Conservation (phyloP, 2,113 vertebrate species). For the Lophius piscatorius region DNA sequence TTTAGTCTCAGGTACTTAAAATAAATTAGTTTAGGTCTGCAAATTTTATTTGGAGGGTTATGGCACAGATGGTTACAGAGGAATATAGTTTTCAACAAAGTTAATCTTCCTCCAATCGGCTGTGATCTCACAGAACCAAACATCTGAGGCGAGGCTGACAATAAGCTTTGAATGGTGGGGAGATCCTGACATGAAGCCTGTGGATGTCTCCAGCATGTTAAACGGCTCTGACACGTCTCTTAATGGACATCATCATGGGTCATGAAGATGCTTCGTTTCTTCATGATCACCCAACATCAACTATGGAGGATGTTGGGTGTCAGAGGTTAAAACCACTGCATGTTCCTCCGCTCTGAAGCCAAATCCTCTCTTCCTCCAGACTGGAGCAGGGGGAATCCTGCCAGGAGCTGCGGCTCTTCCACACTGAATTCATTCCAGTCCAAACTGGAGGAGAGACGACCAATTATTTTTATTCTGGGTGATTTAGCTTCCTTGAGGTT, state of each 20-base stretch:
- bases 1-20: too few species aligned
- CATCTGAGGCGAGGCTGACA: constrained; percentile 37
- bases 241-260: constrained; percentile 16
- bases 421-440: constrained; percentile 59
- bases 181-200: constrained; percentile 33
- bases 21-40: too few species aligned
- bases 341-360: constrained; percentile 33
- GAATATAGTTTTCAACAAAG: constrained; percentile 12
- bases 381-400: constrained; percentile 16
- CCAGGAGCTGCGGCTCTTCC: constrained; percentile 57
- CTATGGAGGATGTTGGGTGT: constrained; percentile 40
- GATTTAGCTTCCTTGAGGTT: constrained; percentile 64
- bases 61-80: not conserved
- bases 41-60: not conserved
- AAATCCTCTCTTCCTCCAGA: constrained; percentile 48
- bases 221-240: constrained; percentile 11
- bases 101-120: constrained; percentile 15
- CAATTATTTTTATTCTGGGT: constrained; percentile 77
- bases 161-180: constrained; percentile 36
- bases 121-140: constrained; percentile 32
- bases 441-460: constrained; percentile 63
- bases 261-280: constrained; percentile 11
- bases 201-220: not conserved
- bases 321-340: constrained; percentile 51
- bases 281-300: not conserved